Evolutionary conservation across 2,797 vertebrate genomes (phyloP).

Genomic region (Brachyalestes nurse): DNA sequence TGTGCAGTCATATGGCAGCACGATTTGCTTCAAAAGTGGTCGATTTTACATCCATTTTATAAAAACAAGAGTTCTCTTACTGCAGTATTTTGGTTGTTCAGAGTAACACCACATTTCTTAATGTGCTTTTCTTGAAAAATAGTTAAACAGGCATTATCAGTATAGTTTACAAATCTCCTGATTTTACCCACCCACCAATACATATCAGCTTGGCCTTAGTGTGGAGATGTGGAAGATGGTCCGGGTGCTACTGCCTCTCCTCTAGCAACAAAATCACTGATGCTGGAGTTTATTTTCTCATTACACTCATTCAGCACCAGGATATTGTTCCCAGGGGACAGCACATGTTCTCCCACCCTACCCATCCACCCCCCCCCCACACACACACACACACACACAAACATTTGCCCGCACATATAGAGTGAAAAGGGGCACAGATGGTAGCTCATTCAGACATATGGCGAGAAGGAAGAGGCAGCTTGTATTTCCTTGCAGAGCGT

Average conservation of each 20-base stretch:
- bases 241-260: slow-evolving; percentile 71
- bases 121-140: background rate
- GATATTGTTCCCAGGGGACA: slow-evolving; percentile 87
- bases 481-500: slow-evolving; percentile 34
- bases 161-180: background rate
- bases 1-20: background rate
- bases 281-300: slow-evolving; percentile 86
- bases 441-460: slow-evolving; percentile 61
- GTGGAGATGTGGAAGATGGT: slow-evolving; percentile 1
- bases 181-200: background rate
- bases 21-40: too few species aligned
- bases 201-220: background rate
- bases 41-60: too few species aligned
- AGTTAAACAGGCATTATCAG: too few species aligned
- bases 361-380: too few species aligned
- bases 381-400: slow-evolving; percentile 29
- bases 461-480: slow-evolving; percentile 38
- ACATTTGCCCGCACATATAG: slow-evolving; percentile 53
- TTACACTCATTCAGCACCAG: slow-evolving; percentile 89
- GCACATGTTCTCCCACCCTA: slow-evolving; percentile 46
- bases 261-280: slow-evolving; percentile 95
- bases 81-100: background rate
- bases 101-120: background rate
- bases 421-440: slow-evolving; percentile 66
- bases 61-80: too few species aligned